Percentiles rank a stretch among this genome's conserved stretches.
These are phyloP conservation scores for Mesochorus sp. DNA, from an alignment of 2,888 invertebrate genomes.

Conservation along the genomic window DNA sequence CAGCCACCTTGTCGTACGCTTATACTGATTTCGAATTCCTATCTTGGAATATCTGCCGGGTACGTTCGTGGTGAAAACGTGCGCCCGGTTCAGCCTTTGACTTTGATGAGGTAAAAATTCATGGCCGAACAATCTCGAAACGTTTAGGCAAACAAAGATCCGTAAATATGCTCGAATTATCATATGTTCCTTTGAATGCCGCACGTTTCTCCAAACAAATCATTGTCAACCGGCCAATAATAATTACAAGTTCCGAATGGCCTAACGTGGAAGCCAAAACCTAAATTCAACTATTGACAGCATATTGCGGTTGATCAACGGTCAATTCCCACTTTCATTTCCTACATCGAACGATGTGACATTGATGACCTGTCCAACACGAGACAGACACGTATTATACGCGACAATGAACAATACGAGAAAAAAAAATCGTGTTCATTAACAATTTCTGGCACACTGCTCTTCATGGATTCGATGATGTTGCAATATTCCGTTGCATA, in stretches of 20 bases:
- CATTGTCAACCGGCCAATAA: conserved; percentile 27
- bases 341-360: neutral
- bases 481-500: neutral
- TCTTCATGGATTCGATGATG: neutral
- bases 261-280: neutral
- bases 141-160: conserved; percentile 33
- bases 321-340: neutral
- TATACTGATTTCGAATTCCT: conserved; percentile 77
- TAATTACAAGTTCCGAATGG: neutral
- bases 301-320: neutral
- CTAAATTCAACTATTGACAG: no score
- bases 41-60: conserved; percentile 56
- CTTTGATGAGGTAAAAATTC: conserved; percentile 1
- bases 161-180: conserved; percentile 21
- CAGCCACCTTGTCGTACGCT: conserved; percentile 62
- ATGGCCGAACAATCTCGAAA: conserved; percentile 12
- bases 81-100: conserved; percentile 10
- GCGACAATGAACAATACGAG: no score
- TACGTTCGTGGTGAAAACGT: conserved; percentile 68
- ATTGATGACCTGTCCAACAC: neutral
- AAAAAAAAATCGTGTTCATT: neutral
- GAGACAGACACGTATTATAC: neutral
- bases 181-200: neutral
- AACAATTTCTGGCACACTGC: neutral
- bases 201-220: conserved; percentile 8